Conservation (phyloP, 2,797 vertebrate genomes). For the Rousettus madagascariensis region DNA sequence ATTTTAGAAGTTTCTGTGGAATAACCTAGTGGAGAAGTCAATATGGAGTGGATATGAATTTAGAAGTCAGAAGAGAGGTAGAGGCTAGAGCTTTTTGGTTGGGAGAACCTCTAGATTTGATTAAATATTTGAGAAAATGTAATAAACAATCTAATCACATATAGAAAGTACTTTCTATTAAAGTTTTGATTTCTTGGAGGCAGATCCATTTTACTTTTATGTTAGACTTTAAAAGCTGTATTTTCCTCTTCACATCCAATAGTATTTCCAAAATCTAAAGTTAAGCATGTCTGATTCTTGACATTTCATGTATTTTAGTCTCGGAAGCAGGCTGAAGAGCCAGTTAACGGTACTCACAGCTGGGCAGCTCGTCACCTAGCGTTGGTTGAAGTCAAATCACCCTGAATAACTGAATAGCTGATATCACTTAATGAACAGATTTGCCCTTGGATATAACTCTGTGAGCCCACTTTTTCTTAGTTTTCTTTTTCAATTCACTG, state of each 20-base stretch:
- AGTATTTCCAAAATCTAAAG: conserved; percentile 17
- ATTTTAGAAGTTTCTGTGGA: neutral
- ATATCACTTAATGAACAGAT: neutral
- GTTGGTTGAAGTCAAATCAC: neutral
- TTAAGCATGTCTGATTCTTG: neutral
- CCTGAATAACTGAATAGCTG: neutral
- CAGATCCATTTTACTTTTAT: neutral
- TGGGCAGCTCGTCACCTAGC: neutral
- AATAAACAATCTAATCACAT: neutral
- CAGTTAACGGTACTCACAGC: neutral
- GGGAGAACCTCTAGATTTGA: neutral
- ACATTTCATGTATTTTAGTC: neutral
- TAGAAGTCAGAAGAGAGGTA: neutral
- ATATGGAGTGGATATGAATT: neutral
- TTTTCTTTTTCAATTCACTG: neutral
- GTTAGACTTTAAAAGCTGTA: neutral
- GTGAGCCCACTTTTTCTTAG: neutral
- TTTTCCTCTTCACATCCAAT: neutral
- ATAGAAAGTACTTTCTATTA: neutral
- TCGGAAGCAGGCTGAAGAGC: neutral
- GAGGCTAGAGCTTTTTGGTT: neutral
- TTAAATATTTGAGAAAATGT: neutral
- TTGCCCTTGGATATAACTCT: neutral
- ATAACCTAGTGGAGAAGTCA: neutral
- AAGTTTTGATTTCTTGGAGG: neutral